Evolutionary conservation across 2,888 invertebrate genomes (phyloP), one percentile per base, ranked within the genome.

Genomic region (Drosophila pegasa): DNA sequence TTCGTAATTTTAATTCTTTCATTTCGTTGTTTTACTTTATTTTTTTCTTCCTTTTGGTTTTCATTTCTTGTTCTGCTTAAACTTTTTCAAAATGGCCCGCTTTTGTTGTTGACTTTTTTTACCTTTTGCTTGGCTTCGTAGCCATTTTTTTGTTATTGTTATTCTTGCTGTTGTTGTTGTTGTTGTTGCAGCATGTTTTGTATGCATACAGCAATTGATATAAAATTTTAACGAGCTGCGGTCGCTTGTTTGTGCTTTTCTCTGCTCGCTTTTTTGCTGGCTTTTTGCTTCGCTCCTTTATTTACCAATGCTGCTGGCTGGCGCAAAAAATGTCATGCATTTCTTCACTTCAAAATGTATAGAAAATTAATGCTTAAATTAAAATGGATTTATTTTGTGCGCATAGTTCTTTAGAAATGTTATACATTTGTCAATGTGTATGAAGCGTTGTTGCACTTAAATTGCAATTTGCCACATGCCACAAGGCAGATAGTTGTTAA

Each of bases 201-300:
- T 63, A 60, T 75, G 70, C 72, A 81, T 58, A 62, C 52, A 67
- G 65, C 65, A 75, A 78, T 80, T 86, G 78, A 72, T 66, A 84
- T 84, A 68, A 75, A 84, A 80, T 73, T 84, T 84, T 86, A 88
- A 84, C 88, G 84, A 87, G 66, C 37, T 84, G 87, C 59, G 87
- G 81, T 80, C 57, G 54, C 47, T 12, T 71, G 66, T 56, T 48
- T 63, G 47, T 54, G n/a, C 33, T 20, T 51, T 58, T 29, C 22
- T 45, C 45, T 12, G 16, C 41, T 29, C 45, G 22, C 45, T 55
- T 27, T 57, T 45, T 12, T 47, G 40, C 50, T 58, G 20, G 47
- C 38, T 38, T 67, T 38, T 16, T 33, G 40, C 45, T 47, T 40
- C 57, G 41, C 25, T 63, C 59, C 14, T 25, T 56, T 45, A 27